Percentiles rank a stretch among this genome's conserved stretches.
These are phyloP conservation scores for Sinodicranocentrus sp. DNA, from an alignment of 2,888 invertebrate species.

Conservation along the genomic window DNA sequence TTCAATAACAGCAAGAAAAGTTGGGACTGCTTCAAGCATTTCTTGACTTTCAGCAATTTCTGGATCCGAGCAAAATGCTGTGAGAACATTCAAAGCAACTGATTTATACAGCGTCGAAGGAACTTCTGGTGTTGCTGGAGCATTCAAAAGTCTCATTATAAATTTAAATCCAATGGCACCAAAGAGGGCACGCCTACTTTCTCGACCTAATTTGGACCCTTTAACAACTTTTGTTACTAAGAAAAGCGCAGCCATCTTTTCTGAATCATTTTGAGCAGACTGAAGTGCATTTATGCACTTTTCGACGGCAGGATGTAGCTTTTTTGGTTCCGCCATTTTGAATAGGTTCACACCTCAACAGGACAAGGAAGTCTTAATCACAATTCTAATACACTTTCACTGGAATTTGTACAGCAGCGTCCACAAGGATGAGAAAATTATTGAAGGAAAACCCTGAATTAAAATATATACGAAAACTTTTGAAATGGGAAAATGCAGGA, in stretches of 20 bases:
- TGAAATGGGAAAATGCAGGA: too few relatives aligned
- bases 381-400: too few relatives aligned
- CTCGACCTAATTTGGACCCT: constrained; percentile 87
- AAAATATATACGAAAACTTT: too few relatives aligned
- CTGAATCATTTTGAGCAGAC: constrained; percentile 90
- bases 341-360: too few relatives aligned
- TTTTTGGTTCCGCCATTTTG: constrained; percentile 48
- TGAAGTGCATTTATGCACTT: constrained; percentile 90
- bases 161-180: constrained; percentile 94
- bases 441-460: too few relatives aligned
- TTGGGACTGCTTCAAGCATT: constrained; percentile 89
- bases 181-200: constrained; percentile 89
- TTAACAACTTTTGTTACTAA: constrained; percentile 94
- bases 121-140: constrained; percentile 88
- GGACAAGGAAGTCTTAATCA: too few relatives aligned
- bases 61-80: constrained; percentile 90
- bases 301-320: constrained; percentile 82
- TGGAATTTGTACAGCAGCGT: too few relatives aligned
- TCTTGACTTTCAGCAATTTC: constrained; percentile 90
- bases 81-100: constrained; percentile 91
- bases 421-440: too few relatives aligned
- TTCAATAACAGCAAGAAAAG: constrained; percentile 90
- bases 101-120: constrained; percentile 94
- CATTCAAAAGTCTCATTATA: constrained; percentile 87
- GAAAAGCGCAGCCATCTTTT: constrained; percentile 94